A percentile compares a stretch with the other conserved stretches of the same genome.
phyloP scores from a whole-genome alignment of 2,888 invertebrate species.

The Capitulum mitella region DNA sequence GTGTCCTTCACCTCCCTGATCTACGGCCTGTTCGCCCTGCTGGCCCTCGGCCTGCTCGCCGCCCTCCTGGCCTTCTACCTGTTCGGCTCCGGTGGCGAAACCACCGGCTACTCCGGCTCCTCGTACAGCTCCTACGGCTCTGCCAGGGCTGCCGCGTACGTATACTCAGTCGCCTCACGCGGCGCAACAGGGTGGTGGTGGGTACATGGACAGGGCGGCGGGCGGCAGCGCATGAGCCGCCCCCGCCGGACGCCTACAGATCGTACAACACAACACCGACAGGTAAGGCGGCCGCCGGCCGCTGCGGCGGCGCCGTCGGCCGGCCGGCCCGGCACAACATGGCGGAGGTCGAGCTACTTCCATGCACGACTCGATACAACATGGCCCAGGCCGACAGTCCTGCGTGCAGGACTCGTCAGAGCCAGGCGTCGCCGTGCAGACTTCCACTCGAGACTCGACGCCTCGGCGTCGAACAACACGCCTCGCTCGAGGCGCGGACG shows the following conservation, averaged over 20 bases:
- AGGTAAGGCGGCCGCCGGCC: neutral
- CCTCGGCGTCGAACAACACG: too few species aligned
- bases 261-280: neutral
- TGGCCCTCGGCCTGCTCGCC: neutral
- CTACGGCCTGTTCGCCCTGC: neutral
- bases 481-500: too few species aligned
- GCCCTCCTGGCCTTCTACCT: slow-evolving; percentile 8
- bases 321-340: too few species aligned
- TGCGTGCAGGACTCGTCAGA: too few species aligned
- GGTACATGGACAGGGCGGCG: neutral
- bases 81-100: neutral
- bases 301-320: too few species aligned
- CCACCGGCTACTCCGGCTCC: neutral
- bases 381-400: too few species aligned
- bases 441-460: too few species aligned
- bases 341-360: too few species aligned
- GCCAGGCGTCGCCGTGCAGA: too few species aligned
- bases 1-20: neutral
- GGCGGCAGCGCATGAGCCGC: neutral
- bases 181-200: neutral
- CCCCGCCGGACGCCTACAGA: neutral
- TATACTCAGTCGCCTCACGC: neutral
- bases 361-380: too few species aligned
- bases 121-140: slow-evolving; percentile 11
- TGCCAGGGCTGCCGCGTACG: neutral